phyloP scores from a whole-genome alignment of 2,797 vertebrate species.

The Octomys mimax region DNA sequence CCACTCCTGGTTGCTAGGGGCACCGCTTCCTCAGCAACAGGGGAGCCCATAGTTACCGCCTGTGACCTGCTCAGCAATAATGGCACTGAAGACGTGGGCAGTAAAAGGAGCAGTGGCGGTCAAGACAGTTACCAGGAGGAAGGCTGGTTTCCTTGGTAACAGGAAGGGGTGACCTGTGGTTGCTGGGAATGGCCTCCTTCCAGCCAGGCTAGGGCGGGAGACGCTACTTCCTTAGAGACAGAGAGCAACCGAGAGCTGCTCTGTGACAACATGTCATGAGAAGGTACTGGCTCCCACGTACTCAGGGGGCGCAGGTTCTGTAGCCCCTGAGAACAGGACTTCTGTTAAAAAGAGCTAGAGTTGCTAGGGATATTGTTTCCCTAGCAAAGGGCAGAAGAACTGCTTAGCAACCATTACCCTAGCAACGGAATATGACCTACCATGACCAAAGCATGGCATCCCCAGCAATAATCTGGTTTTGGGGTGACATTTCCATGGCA shows the following conservation, averaged over 20 bases:
- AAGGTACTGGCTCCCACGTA: neutral
- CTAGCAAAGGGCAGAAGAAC: neutral
- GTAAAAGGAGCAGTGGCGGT: neutral
- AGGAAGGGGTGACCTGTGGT: neutral
- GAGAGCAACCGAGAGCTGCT: neutral
- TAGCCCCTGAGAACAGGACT: slow-evolving; percentile 11
- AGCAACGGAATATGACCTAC: neutral
- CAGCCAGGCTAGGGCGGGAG: neutral
- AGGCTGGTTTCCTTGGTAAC: neutral
- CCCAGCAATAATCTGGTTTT: neutral
- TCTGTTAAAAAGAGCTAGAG: neutral
- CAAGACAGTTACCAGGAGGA: neutral
- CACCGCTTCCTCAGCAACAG: neutral
- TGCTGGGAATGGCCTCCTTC: neutral
- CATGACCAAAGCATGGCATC: neutral
- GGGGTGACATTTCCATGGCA: neutral
- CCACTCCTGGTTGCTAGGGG: neutral
- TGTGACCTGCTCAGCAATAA: neutral
- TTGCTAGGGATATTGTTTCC: neutral
- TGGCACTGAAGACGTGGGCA: neutral
- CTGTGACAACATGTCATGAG: accelerated
- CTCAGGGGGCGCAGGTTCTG: neutral
- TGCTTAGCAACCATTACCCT: slow-evolving; percentile 30
- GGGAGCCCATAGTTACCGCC: neutral
- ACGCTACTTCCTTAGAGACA: neutral